Base-by-base conservation (phyloP, 2,888 invertebrate genomes). In the Ichneumoninae sp. region DNA sequence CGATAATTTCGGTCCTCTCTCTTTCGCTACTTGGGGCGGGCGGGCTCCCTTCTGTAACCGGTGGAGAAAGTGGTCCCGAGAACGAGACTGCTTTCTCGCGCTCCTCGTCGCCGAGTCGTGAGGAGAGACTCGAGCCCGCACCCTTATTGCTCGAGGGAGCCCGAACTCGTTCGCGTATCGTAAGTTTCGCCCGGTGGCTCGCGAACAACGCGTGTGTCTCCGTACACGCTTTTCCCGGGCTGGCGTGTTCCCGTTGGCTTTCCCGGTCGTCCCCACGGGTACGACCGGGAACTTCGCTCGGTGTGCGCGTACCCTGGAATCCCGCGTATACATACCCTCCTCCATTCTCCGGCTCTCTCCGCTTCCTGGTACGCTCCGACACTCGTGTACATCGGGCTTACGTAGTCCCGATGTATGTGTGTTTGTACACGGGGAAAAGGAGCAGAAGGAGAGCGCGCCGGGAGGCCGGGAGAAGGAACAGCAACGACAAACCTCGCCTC, bases 401-500 rank as follows among this genome's bases (percentile, higher is more conserved):
- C 40, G 40, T 40, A 10, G 40, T 3, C 40, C 76, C 71, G 74
- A 26, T 81, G 57, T 19, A 40, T 73, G 13, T 33, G 65, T 68
- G 68, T 74, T 71, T 76, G 52, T 52, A 68, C 40, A 77, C 52
- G 60, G 33, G 54, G 81, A 60, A 63, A 81, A 86, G 85, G 86
- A 89, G 88, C 66, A 83, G 71, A 76, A 86, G 86, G 30, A 63
- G 26, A 63, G 30, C 63, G n/a, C 63, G 52, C 1, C 63, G 63
- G 33, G 83, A 78, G 83, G 70, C 85, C 77, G 85, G 85, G 88
- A 80, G 83, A 87, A 81, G 81, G 84, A 78, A 69, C 80, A 85
- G 84, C 83, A 88, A 87, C 90, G 88, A 88, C 89, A 90, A 90
- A 90, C 89, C 90, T 87, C 89, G 89, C 90, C 88, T 90, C 89